Base-by-base conservation (phyloP, 2,113 vertebrate species). In the Corynorhinus townsendii region DNA sequence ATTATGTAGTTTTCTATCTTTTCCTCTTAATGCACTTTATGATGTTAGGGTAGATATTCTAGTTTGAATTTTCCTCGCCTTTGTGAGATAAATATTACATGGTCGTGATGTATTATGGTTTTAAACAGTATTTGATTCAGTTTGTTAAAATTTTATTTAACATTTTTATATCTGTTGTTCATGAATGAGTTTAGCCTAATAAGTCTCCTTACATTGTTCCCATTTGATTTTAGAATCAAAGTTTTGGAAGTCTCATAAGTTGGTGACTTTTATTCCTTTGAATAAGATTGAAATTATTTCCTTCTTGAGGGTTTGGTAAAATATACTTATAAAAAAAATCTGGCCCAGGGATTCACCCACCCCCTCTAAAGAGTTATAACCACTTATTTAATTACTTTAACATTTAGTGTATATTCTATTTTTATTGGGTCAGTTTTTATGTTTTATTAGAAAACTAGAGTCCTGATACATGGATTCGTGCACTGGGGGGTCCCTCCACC, bases 61-160 rank as follows among this genome's bases (percentile, higher is more conserved):
- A 72, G 43, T 69, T 69, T 82, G 49, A 93, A 62, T n/a, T 95
- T 79, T 62, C 7, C 28, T 71, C 68, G 54, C 35, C 28, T 76
- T 94, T 85, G 43, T 92, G 62, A 52, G 38, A 49, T 59, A 91
- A 66, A 82, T 82, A 45, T 96, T 64, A 86, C 8, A 43, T 79
- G 62, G 40, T 47, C 12, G 19, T 96, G 59, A 87, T 89, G 19
- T 81, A 66, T 86, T 89, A 85, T 40, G 47, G 77, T 66, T 93
- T 96, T 83, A 92, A 91, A 92, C 64, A 90, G 69, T 72, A 59
- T 68, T 90, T 92, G 35, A 59, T 86, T 79, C 24, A 69, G 40
- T 73, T 75, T 91, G 77, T 85, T 90, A 86, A 83, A 69, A 35
- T 88, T 92, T 93, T 59, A 73, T 86, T 91, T 89, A 49, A 66